Evolutionary conservation across 2,888 invertebrate genomes (phyloP), one percentile per base, ranked within the genome.

Genomic region (Andrena chrysosceles): DNA sequence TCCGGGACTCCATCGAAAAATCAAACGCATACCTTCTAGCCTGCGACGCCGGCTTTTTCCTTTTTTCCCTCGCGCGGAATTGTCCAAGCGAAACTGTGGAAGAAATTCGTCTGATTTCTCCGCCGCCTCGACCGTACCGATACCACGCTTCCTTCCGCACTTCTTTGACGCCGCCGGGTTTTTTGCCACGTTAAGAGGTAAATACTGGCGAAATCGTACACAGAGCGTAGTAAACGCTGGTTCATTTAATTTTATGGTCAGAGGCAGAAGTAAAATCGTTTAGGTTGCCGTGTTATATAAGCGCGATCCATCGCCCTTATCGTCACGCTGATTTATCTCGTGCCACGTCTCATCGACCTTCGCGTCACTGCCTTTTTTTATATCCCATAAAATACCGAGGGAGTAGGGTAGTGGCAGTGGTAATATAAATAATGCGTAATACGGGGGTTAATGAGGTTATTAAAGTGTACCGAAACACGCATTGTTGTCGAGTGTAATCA

Each of bases 1-100:
- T 88, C 85, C 83, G 86, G 74, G 85, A 89, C 90, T 92, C 90
- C 86, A 89, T 90, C 89, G 91, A 91, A 91, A 93, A 93, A 93
- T 93, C 93, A 92, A 93, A 93, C 92, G 91, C 91, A 88, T 92
- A 91, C 91, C 89, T 92, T 89, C 89, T 84, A 91, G 86, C 86
- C 42, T 87, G 80, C 80, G 77, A 67, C 74, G 76, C 76, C 66
- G 52, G 79, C 48, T 72, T 73, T 74, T 69, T 76, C 81, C 72
- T 60, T 74, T 69, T 49, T 79, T 63, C 67, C 79, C 66, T 66
- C 63, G 71, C 64, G 74, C 72, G 67, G 63, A 42, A 81, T 49
- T 71, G 81, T 13, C 74, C 73, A 70, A 70, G 78, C 75, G 84
- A 78, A 76, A 82, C 85, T 71, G 66, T 71, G 16, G 33, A 63